A percentile compares a stretch with the other conserved stretches of the same genome.
phyloP scores from a whole-genome alignment of 2,797 vertebrate species.

The Spinus pinus region DNA sequence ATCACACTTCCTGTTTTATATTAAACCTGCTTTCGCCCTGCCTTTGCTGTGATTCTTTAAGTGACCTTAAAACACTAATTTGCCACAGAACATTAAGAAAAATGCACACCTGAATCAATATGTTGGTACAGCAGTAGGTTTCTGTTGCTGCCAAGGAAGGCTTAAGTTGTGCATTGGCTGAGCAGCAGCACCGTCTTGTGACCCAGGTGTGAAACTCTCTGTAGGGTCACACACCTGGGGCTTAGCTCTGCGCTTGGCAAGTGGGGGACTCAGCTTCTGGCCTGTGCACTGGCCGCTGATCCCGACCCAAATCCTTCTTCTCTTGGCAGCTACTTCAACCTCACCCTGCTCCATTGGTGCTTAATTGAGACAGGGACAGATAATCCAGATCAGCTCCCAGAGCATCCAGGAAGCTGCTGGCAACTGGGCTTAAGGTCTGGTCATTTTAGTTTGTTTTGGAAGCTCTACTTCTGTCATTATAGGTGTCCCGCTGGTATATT shows the following conservation, averaged over 20 bases:
- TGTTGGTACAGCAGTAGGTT: too few species aligned
- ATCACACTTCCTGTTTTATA: neutral
- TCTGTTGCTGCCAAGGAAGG: accelerated
- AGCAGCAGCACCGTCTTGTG: neutral
- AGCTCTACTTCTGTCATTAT: neutral
- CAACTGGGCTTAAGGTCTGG: neutral
- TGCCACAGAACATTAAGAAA: neutral
- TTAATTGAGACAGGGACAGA: neutral
- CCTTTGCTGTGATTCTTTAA: neutral
- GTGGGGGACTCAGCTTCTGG: neutral
- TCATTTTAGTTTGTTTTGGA: neutral
- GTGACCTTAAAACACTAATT: neutral
- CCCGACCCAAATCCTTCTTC: accelerated
- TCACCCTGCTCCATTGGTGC: neutral
- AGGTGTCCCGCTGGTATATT: neutral
- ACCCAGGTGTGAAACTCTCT: too few species aligned
- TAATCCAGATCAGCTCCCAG: neutral
- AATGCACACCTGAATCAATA: accelerated
- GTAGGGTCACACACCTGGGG: accelerated
- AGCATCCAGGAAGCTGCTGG: neutral
- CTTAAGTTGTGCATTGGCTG: neutral
- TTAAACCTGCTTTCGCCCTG: neutral
- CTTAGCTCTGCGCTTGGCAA: neutral
- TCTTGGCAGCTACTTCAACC: neutral
- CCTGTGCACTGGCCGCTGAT: neutral